These are phyloP conservation scores for Xanthorhoe designata DNA, from an alignment of 2,888 invertebrate genomes.

Conservation along the genomic window DNA sequence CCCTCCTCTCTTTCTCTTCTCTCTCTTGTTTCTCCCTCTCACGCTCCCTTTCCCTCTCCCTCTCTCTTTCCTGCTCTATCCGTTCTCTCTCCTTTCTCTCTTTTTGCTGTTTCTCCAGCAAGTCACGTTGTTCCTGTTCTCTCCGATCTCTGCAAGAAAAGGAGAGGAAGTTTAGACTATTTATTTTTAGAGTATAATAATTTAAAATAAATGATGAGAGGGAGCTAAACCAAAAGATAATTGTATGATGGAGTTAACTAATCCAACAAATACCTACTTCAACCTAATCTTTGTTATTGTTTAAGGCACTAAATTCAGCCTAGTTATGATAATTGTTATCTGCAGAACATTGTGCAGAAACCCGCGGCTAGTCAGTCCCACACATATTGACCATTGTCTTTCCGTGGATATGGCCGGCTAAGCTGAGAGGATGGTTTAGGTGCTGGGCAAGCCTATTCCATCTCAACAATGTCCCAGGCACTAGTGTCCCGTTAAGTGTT, in stretches of 20 bases:
- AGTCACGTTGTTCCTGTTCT: constrained; percentile 84
- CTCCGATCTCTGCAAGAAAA: constrained; percentile 77
- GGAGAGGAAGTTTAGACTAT: constrained; percentile 34
- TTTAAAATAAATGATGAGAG: constrained; percentile 7
- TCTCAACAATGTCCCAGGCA: too few relatives aligned
- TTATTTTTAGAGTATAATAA: constrained; percentile 8
- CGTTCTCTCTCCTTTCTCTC: constrained; percentile 87
- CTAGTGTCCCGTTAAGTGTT: too few relatives aligned
- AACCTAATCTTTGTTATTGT: too few relatives aligned
- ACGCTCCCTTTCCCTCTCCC: constrained; percentile 81
- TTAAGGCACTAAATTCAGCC: too few relatives aligned
- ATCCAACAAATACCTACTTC: too few relatives aligned
- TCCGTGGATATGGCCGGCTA: too few relatives aligned
- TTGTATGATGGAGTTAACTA: not conserved
- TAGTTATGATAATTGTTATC: too few relatives aligned
- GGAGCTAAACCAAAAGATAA: constrained; percentile 12
- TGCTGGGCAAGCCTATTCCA: too few relatives aligned
- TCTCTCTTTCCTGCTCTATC: constrained; percentile 86
- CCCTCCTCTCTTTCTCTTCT: constrained; percentile 86
- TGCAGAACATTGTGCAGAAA: too few relatives aligned
- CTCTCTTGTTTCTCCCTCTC: constrained; percentile 82
- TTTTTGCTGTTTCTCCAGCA: constrained; percentile 89
- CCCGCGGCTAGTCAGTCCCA: too few relatives aligned
- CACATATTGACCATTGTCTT: too few relatives aligned
- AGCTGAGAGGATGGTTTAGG: too few relatives aligned